A percentile compares a stretch with the other conserved stretches of the same genome.
phyloP scores from a whole-genome alignment of 92 coral and sea anemone species.

The Heteractis magnifica region DNA sequence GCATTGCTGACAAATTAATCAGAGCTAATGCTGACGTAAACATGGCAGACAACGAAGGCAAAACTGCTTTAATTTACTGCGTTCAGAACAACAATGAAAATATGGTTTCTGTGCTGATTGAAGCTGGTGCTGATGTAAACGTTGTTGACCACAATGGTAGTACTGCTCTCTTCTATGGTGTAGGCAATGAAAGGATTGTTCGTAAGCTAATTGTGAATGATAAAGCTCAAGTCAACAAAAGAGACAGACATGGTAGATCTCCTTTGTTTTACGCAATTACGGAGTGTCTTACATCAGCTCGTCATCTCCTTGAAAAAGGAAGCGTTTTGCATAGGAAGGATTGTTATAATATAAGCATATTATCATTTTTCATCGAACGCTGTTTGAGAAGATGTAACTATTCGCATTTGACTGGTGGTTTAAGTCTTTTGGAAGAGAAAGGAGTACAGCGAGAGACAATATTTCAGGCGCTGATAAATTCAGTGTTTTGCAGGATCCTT shows the following conservation, averaged over 20 bases:
- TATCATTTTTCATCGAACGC: not conserved
- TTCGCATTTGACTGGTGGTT: not conserved
- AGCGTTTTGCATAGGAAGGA: not conserved
- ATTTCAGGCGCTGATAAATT: not conserved
- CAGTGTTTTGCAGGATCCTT: not conserved
- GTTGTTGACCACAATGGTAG: not conserved
- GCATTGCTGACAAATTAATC: not conserved
- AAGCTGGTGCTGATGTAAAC: not conserved
- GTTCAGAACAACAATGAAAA: not conserved
- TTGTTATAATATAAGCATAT: not conserved
- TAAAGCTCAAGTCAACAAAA: not conserved
- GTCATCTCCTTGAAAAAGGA: not conserved
- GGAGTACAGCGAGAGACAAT: not conserved
- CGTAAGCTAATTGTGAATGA: not conserved
- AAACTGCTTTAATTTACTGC: not conserved
- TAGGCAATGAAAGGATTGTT: not conserved
- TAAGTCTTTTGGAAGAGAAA: not conserved
- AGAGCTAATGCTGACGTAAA: not conserved
- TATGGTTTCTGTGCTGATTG: not conserved
- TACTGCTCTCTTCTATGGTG: not conserved
- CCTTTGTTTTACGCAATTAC: too few species aligned
- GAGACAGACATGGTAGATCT: not conserved
- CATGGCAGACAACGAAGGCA: not conserved
- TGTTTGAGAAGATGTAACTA: not conserved
- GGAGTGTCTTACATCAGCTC: not conserved